Evolutionary conservation across 2,113 vertebrate genomes (phyloP).

Genomic region (Rhinoptilus africanus): DNA sequence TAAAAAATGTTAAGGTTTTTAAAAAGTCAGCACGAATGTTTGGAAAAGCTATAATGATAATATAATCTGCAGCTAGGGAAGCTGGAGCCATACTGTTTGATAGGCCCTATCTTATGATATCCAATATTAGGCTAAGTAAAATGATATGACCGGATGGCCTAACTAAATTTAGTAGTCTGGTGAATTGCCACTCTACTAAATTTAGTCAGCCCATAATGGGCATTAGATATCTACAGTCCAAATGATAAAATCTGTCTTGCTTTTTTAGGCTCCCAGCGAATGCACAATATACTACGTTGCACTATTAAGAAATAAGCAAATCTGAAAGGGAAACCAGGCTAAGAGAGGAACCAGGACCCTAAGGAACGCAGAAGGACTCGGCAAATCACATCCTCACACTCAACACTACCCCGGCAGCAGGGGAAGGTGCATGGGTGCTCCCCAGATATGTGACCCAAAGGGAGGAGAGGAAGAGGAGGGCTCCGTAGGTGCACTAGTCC

Average conservation of each 20-base stretch:
- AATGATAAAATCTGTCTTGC: conserved; percentile 60
- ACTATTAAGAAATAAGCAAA: not conserved
- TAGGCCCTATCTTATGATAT: conserved; percentile 57
- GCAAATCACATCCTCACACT: not conserved
- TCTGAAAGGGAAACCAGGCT: not conserved
- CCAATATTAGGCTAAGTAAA: conserved; percentile 56
- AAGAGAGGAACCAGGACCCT: not conserved
- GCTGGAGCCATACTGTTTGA: conserved; percentile 56
- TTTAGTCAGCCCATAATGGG: conserved; percentile 48
- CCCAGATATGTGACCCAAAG: rapidly evolving
- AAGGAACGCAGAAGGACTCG: not conserved
- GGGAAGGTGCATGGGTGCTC: rapidly evolving
- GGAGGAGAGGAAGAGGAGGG: not conserved
- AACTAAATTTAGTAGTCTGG: conserved; percentile 67
- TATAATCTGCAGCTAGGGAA: conserved; percentile 42
- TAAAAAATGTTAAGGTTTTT: not conserved
- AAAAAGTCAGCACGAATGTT: conserved; percentile 25
- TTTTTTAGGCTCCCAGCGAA: conserved; percentile 26
- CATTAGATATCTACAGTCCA: conserved; percentile 48
- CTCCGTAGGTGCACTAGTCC: not conserved
- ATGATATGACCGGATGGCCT: conserved; percentile 53
- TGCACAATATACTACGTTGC: not conserved
- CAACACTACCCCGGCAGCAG: not conserved
- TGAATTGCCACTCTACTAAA: conserved; percentile 64
- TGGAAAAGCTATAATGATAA: conserved; percentile 25